Conservation (phyloP, 30 jellyfish, hydroid and myxozoan genomes). For the Morbakka virulenta region DNA sequence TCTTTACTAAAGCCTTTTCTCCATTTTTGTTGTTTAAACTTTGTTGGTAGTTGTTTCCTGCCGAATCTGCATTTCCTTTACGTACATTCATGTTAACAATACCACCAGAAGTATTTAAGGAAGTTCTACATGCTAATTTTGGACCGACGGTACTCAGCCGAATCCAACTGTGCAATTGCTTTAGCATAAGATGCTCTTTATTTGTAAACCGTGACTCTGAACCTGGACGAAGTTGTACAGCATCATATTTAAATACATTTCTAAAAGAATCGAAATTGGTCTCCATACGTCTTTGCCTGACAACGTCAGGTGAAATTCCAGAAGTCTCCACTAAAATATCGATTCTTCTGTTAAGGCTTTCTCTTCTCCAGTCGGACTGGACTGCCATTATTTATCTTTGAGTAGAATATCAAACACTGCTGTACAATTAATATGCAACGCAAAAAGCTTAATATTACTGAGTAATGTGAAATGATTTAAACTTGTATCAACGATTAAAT, state of each 20-base stretch:
- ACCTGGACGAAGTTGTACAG: neutral
- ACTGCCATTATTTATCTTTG: no score
- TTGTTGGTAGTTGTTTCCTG: neutral
- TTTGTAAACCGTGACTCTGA: neutral
- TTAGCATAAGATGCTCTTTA: neutral
- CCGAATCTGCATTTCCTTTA: neutral
- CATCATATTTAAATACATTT: no score
- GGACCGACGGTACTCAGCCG: neutral
- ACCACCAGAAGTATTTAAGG: neutral
- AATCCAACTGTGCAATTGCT: neutral
- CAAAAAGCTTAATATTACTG: no score
- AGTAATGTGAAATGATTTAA: no score
- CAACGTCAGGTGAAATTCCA: neutral
- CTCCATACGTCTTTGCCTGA: neutral
- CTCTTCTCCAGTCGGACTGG: neutral
- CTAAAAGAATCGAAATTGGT: neutral
- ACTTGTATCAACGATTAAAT: no score
- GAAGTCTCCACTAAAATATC: neutral
- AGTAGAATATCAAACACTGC: no score
- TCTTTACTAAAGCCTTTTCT: neutral
- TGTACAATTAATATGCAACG: no score
- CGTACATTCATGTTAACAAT: neutral
- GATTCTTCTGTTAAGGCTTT: neutral
- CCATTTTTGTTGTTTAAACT: neutral
- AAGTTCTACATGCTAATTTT: neutral